Evolutionary conservation across 2,888 invertebrate species (phyloP).

Genomic region (Temnothorax unifasciatus): DNA sequence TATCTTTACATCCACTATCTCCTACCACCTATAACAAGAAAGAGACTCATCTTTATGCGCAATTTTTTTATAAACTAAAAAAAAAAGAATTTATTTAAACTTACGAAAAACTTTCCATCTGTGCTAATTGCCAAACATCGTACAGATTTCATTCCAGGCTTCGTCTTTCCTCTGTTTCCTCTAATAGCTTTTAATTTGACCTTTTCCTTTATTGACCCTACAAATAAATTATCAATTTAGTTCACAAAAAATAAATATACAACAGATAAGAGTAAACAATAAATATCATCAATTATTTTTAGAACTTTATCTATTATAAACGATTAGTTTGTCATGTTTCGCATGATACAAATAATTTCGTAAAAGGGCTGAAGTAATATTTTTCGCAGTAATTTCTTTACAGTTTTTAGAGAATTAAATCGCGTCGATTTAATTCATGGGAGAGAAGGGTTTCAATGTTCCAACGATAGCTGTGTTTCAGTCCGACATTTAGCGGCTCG

Average conservation of each 20-base stretch:
- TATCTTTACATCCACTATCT: conserved; percentile 89
- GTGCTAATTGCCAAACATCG: conserved; percentile 85
- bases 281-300: conserved; percentile 1
- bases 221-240: conserved; percentile 27
- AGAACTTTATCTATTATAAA: conserved; percentile 38
- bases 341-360: too few species aligned
- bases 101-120: conserved; percentile 93
- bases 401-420: too few species aligned
- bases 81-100: conserved; percentile 70
- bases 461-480: too few species aligned
- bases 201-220: conserved; percentile 89
- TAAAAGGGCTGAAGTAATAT: too few species aligned
- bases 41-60: conserved; percentile 56
- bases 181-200: conserved; percentile 87
- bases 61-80: conserved; percentile 59
- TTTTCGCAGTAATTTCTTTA: too few species aligned
- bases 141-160: conserved; percentile 80
- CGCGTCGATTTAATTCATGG: too few species aligned
- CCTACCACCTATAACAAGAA: conserved; percentile 88
- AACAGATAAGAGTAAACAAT: background rate
- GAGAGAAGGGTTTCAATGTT: too few species aligned
- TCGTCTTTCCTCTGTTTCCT: conserved; percentile 79
- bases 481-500: too few species aligned
- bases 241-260: background rate
- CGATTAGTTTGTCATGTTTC: too few species aligned